Base-by-base conservation (phyloP, 1,140 invertebrate species). In the Galleria mellonella region DNA sequence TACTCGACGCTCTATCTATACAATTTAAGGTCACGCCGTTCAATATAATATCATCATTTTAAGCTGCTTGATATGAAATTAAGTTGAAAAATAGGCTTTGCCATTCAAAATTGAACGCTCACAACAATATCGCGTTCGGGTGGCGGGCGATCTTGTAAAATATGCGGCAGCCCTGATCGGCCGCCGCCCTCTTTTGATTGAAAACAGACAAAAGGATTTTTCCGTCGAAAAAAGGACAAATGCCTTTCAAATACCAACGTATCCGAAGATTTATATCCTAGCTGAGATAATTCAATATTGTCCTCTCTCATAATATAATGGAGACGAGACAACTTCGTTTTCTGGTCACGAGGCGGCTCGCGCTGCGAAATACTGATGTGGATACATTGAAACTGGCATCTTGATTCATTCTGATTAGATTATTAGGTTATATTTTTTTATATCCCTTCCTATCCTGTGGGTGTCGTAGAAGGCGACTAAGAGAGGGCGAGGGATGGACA, bases 201-300 rank as follows among this genome's bases (percentile, higher is more conserved):
- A 75, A 75, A 68, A 58, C 62, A 64, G 58, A 65, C 69, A 71
- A 72, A 75, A 60, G 65, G 61, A 63, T 62, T 72, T 66, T 58
- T 59, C 50, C 43, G 40, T 35, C 35, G 29, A 47, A 59, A 71
- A 74, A 75, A 61, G 56, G 65, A 64, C 62, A 72, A 75, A 72
- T 61, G 54, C 62, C 59, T 62, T 57, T 62, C 60, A 62, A 68
- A 65, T 67, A 58, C 58, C 57, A 32, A 37, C 44, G 55, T 44
- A 35, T 35, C 40, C 47, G 29, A 52, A 61, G 66, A 68, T 68
- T 65, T 70, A 59, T 70, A 59, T 58, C 62, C 55, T 40, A 38
- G 38, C 46, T 33, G 14, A 49, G 59, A 64, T 70, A 70, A 73
- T 73, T 70, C 58, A 73, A 70, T 68, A 67, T 60, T 53, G 47